Percentiles rank a stretch among this genome's conserved stretches.
Conservation (phyloP, 2,888 invertebrate species). For the Anaspis maculata region DNA sequence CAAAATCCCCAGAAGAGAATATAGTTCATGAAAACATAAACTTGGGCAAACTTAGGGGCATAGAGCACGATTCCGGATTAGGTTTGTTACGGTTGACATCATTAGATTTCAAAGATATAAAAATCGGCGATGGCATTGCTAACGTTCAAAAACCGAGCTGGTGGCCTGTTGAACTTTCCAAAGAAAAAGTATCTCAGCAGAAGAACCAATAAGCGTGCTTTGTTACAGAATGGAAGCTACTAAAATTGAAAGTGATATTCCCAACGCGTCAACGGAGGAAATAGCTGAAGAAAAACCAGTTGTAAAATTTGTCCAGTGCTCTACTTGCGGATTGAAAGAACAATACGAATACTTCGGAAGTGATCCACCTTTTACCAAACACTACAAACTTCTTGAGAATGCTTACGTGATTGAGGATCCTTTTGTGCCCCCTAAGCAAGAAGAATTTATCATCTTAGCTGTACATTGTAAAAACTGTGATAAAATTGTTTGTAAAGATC, state of each 20-base stretch:
- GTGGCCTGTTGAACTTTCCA: conserved; percentile 74
- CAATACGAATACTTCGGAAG: conserved; percentile 68
- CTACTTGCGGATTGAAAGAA: conserved; percentile 57
- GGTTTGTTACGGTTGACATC: conserved; percentile 69
- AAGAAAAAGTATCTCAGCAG: conserved; percentile 43
- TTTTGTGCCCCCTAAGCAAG: conserved; percentile 63
- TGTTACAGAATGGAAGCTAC: too few relatives aligned
- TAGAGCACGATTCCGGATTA: conserved; percentile 52
- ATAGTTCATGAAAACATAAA: conserved; percentile 28
- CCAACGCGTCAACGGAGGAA: too few relatives aligned
- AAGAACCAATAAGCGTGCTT: neutral
- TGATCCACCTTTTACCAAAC: conserved; percentile 64
- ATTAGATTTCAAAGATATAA: conserved; percentile 50
- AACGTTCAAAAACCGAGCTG: conserved; percentile 60
- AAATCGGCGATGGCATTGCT: conserved; percentile 48
- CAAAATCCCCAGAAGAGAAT: conserved; percentile 22
- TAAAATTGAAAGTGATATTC: too few relatives aligned
- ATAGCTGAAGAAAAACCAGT: conserved; percentile 23
- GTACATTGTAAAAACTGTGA: conserved; percentile 64
- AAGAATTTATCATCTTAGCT: conserved; percentile 72
- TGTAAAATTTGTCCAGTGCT: conserved; percentile 52
- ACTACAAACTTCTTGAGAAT: conserved; percentile 59
- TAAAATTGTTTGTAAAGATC: conserved; percentile 61
- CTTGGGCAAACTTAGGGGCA: conserved; percentile 30
- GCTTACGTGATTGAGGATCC: conserved; percentile 81